phyloP scores from a whole-genome alignment of 1,140 invertebrate species.

The Apocrypta bakeri region DNA sequence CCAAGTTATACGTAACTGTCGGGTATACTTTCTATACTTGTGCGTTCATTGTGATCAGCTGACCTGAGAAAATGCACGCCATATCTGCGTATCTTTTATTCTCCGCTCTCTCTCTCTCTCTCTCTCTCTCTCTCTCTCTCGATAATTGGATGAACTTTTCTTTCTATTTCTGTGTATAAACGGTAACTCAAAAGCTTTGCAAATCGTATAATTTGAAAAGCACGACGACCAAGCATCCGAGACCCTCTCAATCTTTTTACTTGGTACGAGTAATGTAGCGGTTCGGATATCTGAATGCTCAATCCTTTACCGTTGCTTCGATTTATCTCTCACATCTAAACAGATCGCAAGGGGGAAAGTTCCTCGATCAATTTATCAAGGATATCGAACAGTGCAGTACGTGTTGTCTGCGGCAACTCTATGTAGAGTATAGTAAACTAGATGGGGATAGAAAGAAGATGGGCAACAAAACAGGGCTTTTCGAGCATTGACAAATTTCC shows the following conservation, averaged over 20 bases:
- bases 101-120: too few species aligned
- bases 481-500: conserved; percentile 17
- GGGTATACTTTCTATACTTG: not conserved
- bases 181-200: not conserved
- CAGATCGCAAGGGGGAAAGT: conserved; percentile 50
- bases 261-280: not conserved
- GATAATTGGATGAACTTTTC: not conserved
- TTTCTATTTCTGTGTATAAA: not conserved
- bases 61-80: too few species aligned
- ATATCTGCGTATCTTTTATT: too few species aligned
- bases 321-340: conserved; percentile 59
- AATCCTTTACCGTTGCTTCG: conserved; percentile 43
- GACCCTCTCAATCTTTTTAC: conserved; percentile 20
- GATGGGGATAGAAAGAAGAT: not conserved
- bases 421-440: not conserved
- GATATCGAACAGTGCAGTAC: not conserved
- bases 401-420: not conserved
- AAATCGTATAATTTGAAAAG: not conserved
- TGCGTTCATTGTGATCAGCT: too few species aligned
- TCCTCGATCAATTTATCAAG: conserved; percentile 59
- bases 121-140: too few species aligned
- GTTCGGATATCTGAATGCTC: conserved; percentile 7
- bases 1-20: not conserved
- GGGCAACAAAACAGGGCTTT: not conserved
- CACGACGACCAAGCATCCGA: not conserved